These are phyloP conservation scores for Poeciliopsis prolifica DNA, from an alignment of 2,113 vertebrate genomes.

Conservation along the genomic window DNA sequence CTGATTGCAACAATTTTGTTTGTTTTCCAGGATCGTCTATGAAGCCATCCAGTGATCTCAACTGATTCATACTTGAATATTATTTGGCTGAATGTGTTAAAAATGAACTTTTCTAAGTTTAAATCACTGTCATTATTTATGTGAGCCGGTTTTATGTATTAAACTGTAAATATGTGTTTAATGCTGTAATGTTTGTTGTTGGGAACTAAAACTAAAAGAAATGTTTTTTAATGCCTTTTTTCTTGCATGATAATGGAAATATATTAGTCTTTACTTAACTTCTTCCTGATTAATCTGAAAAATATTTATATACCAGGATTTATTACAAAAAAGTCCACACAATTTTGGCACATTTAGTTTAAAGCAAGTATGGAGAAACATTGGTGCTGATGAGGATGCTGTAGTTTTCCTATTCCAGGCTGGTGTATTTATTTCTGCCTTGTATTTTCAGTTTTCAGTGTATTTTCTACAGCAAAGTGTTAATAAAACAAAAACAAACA, in stretches of 20 bases:
- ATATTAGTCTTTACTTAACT: constrained; percentile 3
- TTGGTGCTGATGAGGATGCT: constrained; percentile 1
- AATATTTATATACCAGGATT: not conserved
- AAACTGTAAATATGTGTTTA: constrained; percentile 38
- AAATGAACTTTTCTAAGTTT: constrained; percentile 11
- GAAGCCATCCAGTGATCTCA: constrained; percentile 24
- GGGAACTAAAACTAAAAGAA: constrained; percentile 28
- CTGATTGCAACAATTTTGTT: not conserved
- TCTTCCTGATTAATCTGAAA: not conserved
- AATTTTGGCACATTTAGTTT: not conserved
- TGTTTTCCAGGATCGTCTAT: constrained; percentile 61
- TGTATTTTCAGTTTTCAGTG: not conserved
- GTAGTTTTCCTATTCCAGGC: too few relatives aligned
- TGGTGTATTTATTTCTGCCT: not conserved
- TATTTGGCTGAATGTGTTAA: constrained; percentile 44
- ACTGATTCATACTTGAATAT: constrained; percentile 58
- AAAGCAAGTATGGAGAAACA: constrained; percentile 24
- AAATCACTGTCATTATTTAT: constrained; percentile 9
- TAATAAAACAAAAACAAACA: constrained; percentile 57
- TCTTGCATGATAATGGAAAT: constrained; percentile 14
- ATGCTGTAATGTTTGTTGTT: constrained; percentile 28
- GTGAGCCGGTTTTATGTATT: constrained; percentile 33
- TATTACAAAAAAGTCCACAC: not conserved
- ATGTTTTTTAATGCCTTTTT: constrained; percentile 47
- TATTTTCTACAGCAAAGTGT: constrained; percentile 16